These are phyloP conservation scores for Lemur catta DNA, from an alignment of 2,797 vertebrate genomes.

Conservation along the genomic window DNA sequence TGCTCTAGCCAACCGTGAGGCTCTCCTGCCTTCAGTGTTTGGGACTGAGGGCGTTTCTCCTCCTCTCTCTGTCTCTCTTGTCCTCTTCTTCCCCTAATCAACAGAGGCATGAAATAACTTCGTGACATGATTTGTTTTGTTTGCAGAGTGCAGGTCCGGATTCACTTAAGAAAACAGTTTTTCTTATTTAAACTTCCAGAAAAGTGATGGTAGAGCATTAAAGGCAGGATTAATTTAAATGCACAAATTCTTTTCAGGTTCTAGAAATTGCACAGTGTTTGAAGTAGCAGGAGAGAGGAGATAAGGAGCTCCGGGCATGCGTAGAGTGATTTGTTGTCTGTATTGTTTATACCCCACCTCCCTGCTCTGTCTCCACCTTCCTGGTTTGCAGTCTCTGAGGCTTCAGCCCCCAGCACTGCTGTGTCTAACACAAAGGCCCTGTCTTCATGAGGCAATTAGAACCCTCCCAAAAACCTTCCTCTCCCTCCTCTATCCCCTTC, in stretches of 20 bases:
- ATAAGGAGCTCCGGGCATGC: neutral
- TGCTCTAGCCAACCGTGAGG: neutral
- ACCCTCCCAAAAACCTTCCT: neutral
- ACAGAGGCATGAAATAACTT: slow-evolving; percentile 4
- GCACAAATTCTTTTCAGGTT: neutral
- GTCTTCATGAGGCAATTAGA: neutral
- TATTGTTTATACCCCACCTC: neutral
- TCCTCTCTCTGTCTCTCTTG: neutral
- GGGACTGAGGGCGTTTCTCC: neutral
- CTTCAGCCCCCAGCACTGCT: neutral
- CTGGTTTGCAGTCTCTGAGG: neutral
- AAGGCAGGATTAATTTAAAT: slow-evolving; percentile 22
- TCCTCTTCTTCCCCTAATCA: neutral
- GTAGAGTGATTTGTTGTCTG: neutral
- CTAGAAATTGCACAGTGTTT: slow-evolving; percentile 13
- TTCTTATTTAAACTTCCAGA: slow-evolving; percentile 52
- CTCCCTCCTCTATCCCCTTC: too few species aligned
- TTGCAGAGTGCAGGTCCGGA: neutral
- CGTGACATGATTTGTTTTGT: slow-evolving; percentile 44
- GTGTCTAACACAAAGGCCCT: neutral
- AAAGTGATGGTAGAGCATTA: slow-evolving; percentile 39
- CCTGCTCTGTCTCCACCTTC: neutral
- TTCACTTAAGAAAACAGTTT: slow-evolving; percentile 6
- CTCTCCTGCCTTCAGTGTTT: neutral
- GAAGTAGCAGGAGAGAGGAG: neutral